Evolutionary conservation across 2,797 vertebrate genomes (phyloP).

Genomic region (Rhyacichthys aspro): DNA sequence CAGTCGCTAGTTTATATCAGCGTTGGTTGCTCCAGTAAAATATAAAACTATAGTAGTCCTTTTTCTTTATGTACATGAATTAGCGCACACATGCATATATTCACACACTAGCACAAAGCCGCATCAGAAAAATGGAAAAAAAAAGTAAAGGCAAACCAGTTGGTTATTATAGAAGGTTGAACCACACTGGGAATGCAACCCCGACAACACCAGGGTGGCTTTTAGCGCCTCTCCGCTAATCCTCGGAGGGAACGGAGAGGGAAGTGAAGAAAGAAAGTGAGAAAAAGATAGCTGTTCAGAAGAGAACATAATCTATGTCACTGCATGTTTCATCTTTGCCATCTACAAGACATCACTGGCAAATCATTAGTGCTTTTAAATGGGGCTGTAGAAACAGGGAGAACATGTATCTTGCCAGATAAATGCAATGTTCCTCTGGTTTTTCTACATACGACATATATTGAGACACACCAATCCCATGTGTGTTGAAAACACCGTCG

Average conservation of each 20-base stretch:
- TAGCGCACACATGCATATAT: not conserved
- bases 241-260: constrained; percentile 36
- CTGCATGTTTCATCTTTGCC: constrained; percentile 4
- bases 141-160: constrained; percentile 7
- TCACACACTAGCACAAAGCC: constrained; percentile 4
- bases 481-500: too few relatives aligned
- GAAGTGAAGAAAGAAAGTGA: constrained; percentile 28
- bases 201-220: constrained; percentile 44
- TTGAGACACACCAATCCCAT: too few relatives aligned
- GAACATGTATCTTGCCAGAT: too few relatives aligned
- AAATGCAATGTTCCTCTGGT: too few relatives aligned
- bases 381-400: too few relatives aligned
- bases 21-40: not conserved
- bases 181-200: constrained; percentile 21
- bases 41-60: not conserved
- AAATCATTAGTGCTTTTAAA: not conserved
- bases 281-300: constrained; percentile 24
- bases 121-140: constrained; percentile 20
- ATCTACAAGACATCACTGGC: not conserved
- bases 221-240: constrained; percentile 57
- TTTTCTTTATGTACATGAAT: not conserved
- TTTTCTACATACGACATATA: too few relatives aligned
- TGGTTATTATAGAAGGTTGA: constrained; percentile 25
- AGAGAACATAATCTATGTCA: constrained; percentile 14
- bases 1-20: constrained; percentile 6